Percentiles rank a stretch among this genome's conserved stretches.
phyloP scores from a whole-genome alignment of 2,113 vertebrate genomes.

The Elaphurus davidianus region DNA sequence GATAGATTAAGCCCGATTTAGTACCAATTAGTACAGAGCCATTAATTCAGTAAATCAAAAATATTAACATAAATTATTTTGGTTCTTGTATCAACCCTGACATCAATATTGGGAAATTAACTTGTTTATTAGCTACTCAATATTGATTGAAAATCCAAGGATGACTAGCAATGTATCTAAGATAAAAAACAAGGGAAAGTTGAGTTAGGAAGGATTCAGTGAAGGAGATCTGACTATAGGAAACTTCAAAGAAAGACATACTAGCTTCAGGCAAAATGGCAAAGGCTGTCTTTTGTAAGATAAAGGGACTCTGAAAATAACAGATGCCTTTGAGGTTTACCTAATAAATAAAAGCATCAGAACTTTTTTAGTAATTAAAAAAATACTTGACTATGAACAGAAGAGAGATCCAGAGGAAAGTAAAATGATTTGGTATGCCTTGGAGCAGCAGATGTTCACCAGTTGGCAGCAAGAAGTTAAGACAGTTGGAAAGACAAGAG shows the following conservation, averaged over 20 bases:
- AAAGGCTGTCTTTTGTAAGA: not conserved
- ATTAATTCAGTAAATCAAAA: not conserved
- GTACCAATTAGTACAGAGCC: not conserved
- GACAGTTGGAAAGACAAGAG: not conserved
- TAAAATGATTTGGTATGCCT: not conserved
- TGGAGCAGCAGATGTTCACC: not conserved
- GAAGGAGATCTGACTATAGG: not conserved
- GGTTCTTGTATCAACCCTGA: not conserved
- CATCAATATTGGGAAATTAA: not conserved
- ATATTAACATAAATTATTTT: not conserved
- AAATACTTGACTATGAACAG: not conserved
- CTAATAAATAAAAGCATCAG: not conserved
- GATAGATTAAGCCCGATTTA: not conserved
- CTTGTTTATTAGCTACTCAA: not conserved
- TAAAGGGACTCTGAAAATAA: not conserved
- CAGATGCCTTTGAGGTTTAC: not conserved
- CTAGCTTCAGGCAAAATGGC: not conserved
- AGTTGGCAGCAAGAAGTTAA: not conserved
- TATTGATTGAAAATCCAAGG: not conserved
- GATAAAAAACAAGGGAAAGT: not conserved
- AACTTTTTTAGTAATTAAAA: not conserved
- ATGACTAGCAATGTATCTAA: not conserved
- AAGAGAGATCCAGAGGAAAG: not conserved
- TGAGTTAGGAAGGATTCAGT: not conserved
- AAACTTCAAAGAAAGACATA: not conserved